Evolutionary conservation across 2,888 invertebrate genomes (phyloP), one percentile per base, ranked within the genome.

Genomic region (Scrobipalpa atriplicella): DNA sequence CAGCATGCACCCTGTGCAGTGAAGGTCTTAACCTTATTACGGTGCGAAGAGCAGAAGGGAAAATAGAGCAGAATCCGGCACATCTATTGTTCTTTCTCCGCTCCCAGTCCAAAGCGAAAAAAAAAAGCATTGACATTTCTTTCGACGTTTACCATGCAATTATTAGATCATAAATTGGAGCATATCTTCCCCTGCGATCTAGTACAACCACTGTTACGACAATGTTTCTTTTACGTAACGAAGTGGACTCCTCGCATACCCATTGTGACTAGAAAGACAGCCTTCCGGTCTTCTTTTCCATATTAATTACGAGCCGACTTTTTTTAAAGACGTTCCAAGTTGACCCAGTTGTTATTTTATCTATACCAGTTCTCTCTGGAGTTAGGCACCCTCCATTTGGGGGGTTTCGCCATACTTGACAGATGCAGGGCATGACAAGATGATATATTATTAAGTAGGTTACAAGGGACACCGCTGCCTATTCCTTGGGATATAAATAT

Each of bases 141-240:
- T 21, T 13, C 54, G 21, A 13, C 21, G 21, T 56, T 56, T 38
- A 60, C 60, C 16, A 38, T 60, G 60, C 41, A 19, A 41, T 29
- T 61, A 19, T 61, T 61, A 39, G 61, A 61, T 61, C 41, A 61
- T 61, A 39, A 41, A 61, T 41, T 41, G 61, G 18, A 13, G 16
- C 61, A 11, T 61, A 61, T 61, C 61, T 61, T 9, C 36, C 10
- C 39, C 19, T 18, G 18, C 41, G 41, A 61, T 61, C 61, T 61
- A 61, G 56, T 56, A 29, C 29, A 36, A 58, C 29, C 54, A 56
- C 54, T 38, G 58, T 38, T 36, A 58, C 58, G 58, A 58, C 58
- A 58, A 38, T 58, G 56, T 29, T 29, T 8, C 2, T 0, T 38
- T 58, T 36, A 58, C 38, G 58, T 58, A 58, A 58, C 58, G n/a